Evolutionary conservation across 2,113 vertebrate species (phyloP).

Genomic region (Rhea americana): DNA sequence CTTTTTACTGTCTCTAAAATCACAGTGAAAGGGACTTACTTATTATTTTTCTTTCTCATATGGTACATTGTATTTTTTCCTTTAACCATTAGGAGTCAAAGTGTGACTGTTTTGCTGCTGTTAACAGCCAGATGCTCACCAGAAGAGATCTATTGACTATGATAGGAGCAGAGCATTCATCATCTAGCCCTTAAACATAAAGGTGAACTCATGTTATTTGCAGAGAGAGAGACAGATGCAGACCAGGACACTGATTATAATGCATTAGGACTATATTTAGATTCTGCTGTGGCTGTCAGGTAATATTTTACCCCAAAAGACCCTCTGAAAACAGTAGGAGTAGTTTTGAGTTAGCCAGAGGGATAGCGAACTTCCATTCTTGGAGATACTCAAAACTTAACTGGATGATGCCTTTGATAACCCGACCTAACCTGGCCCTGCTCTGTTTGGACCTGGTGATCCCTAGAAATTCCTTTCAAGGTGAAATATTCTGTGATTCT

Average conservation of each 20-base stretch:
- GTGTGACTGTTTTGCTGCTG: background rate
- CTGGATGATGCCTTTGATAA: background rate
- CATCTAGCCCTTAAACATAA: background rate
- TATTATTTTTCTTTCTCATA: background rate
- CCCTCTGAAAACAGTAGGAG: background rate
- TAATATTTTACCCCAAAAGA: background rate
- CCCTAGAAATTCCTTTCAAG: background rate
- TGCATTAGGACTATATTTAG: background rate
- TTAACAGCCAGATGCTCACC: background rate
- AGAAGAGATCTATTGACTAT: background rate
- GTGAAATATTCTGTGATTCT: background rate
- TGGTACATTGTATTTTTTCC: background rate
- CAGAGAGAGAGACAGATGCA: background rate
- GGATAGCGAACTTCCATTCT: background rate
- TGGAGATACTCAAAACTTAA: background rate
- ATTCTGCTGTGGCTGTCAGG: background rate
- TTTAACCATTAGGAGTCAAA: background rate
- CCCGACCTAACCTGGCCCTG: background rate
- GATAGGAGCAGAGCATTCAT: background rate
- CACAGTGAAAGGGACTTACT: background rate
- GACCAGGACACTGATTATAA: background rate
- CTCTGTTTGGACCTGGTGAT: background rate
- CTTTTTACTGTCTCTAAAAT: background rate
- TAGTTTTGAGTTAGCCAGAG: background rate
- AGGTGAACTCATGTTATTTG: background rate